These are phyloP conservation scores for Palloptera scutellata DNA, from an alignment of 2,888 invertebrate genomes.

Conservation along the genomic window DNA sequence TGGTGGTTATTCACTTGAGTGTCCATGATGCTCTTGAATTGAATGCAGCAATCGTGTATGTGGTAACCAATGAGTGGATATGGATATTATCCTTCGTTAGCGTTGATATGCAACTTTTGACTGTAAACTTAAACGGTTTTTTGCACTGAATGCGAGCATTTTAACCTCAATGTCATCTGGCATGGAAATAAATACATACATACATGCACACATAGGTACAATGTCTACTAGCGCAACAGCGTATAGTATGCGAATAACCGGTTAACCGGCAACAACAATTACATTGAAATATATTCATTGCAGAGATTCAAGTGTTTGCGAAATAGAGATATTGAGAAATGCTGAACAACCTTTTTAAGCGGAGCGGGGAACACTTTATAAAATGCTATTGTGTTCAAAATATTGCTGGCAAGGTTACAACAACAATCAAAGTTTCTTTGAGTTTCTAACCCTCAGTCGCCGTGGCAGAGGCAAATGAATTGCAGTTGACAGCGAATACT, in stretches of 20 bases:
- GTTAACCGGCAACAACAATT: constrained; percentile 10
- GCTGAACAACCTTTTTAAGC: too few relatives aligned
- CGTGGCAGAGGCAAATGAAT: too few relatives aligned
- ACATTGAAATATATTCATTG: constrained; percentile 28
- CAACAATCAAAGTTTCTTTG: too few relatives aligned
- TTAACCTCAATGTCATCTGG: neutral
- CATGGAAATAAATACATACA: constrained; percentile 3
- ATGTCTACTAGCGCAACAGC: neutral
- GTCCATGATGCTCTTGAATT: neutral
- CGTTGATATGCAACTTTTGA: constrained; percentile 7
- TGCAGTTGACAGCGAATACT: constrained; percentile 53
- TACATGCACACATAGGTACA: neutral
- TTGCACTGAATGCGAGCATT: too few relatives aligned
- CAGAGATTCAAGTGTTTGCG: neutral
- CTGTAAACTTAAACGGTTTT: neutral
- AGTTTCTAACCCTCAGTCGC: too few relatives aligned
- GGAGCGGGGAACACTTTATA: too few relatives aligned
- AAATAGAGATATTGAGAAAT: too few relatives aligned
- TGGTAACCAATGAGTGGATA: constrained; percentile 5
- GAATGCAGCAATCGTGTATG: neutral
- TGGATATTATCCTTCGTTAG: constrained; percentile 22
- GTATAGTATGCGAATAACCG: neutral
- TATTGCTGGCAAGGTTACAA: too few relatives aligned
- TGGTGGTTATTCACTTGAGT: neutral
- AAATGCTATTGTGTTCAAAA: too few relatives aligned